A percentile compares a stretch with the other conserved stretches of the same genome.
These are phyloP conservation scores for Bombus cullumanus DNA, from an alignment of 1,140 invertebrate species.

Conservation along the genomic window DNA sequence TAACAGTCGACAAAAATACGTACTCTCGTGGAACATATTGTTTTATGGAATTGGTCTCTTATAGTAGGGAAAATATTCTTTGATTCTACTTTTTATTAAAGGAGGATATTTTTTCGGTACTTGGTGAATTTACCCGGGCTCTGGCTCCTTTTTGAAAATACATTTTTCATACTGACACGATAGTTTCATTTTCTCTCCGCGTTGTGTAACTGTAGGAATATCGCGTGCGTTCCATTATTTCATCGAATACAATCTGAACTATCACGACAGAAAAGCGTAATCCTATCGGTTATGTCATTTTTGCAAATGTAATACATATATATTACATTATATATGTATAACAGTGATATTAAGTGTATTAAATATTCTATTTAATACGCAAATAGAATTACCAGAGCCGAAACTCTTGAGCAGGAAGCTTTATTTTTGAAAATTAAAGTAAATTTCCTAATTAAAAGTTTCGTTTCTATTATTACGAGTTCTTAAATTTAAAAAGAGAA, in stretches of 20 bases:
- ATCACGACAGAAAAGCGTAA: not conserved
- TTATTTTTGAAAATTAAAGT: too few species aligned
- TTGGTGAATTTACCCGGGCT: too few species aligned
- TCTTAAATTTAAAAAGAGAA: too few species aligned
- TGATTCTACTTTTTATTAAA: not conserved
- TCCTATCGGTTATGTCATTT: not conserved
- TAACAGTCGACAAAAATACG: not conserved
- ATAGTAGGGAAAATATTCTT: not conserved
- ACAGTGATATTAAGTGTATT: not conserved
- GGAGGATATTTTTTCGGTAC: too few species aligned
- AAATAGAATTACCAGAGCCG: too few species aligned
- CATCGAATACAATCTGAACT: not conserved
- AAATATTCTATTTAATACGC: not conserved
- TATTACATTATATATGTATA: not conserved
- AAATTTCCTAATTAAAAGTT: too few species aligned
- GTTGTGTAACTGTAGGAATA: not conserved
- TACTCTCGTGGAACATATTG: not conserved
- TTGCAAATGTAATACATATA: not conserved
- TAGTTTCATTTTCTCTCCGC: not conserved
- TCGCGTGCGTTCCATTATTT: not conserved
- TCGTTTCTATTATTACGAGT: too few species aligned
- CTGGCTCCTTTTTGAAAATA: conserved; percentile 11
- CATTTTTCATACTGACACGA: not conserved
- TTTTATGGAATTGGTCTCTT: not conserved
- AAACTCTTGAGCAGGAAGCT: too few species aligned